These are phyloP conservation scores for Hylaeus volcanicus DNA, from an alignment of 1,140 invertebrate genomes.

Conservation along the genomic window DNA sequence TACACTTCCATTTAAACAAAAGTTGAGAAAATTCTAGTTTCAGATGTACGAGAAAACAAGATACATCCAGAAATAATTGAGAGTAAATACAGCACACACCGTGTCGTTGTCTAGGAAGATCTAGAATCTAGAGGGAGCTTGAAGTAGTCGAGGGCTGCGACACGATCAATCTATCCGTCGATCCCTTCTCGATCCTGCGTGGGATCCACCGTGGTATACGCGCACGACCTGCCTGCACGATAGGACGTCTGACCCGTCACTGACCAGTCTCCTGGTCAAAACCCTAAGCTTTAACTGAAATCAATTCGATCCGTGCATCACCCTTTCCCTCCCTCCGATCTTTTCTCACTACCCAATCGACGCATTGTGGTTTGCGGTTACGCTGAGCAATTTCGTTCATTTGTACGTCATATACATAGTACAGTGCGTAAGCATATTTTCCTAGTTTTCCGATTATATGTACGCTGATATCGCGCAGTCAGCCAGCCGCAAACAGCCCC, in stretches of 20 bases:
- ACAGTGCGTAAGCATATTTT: no score
- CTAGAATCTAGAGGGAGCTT: no score
- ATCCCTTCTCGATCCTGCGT: conserved; percentile 23
- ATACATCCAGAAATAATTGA: background rate
- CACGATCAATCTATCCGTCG: conserved; percentile 35
- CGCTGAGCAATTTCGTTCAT: no score
- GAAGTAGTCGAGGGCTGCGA: conserved; percentile 1
- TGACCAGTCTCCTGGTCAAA: conserved; percentile 42
- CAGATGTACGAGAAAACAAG: background rate
- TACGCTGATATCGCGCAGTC: no score
- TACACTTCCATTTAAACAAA: no score
- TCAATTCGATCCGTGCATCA: conserved; percentile 61
- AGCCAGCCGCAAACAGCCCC: no score
- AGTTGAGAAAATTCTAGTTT: background rate
- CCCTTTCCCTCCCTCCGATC: conserved; percentile 28
- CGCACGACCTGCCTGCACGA: conserved; percentile 2
- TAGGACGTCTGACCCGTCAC: conserved; percentile 43
- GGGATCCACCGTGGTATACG: background rate
- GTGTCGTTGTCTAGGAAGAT: background rate
- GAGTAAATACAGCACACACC: conserved; percentile 14
- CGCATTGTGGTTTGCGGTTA: no score
- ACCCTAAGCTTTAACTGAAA: conserved; percentile 45
- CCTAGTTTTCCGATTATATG: no score
- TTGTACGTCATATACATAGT: no score
- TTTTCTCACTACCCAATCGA: background rate